phyloP scores from a whole-genome alignment of 2,113 vertebrate species.

The Labrus mixtus region DNA sequence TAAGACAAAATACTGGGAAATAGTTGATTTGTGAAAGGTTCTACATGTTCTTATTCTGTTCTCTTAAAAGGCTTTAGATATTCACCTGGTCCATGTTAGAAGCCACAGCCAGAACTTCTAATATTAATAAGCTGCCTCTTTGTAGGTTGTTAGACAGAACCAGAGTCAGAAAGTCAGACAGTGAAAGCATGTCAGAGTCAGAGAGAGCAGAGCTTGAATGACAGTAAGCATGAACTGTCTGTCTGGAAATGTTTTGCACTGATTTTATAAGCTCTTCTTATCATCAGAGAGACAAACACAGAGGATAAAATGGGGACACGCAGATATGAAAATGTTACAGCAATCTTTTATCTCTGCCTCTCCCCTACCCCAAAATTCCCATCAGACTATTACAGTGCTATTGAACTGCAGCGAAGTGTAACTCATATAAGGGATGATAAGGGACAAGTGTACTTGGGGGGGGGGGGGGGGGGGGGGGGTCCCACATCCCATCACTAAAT shows the following conservation, averaged over 20 bases:
- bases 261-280: conserved; percentile 65
- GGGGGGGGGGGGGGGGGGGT: conserved; percentile 29
- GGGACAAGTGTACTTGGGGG: conserved; percentile 33
- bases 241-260: conserved; percentile 58
- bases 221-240: conserved; percentile 53
- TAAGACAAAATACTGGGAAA: background rate
- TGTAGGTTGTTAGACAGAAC: conserved; percentile 56
- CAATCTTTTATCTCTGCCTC: conserved; percentile 57
- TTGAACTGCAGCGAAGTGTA: conserved; percentile 49
- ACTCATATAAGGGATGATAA: conserved; percentile 34
- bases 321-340: conserved; percentile 52
- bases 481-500: conserved; percentile 20
- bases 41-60: too few relatives aligned
- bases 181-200: conserved; percentile 52
- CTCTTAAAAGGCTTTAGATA: background rate
- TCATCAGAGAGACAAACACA: conserved; percentile 54
- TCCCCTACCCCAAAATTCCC: conserved; percentile 8
- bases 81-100: background rate
- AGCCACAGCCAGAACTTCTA: conserved; percentile 35
- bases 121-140: conserved; percentile 46
- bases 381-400: conserved; percentile 55
- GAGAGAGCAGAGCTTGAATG: conserved; percentile 54
- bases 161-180: conserved; percentile 49
- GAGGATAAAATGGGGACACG: conserved; percentile 47
- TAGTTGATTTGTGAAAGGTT: conserved; percentile 11